A percentile compares a stretch with the other conserved stretches of the same genome.
phyloP scores from a whole-genome alignment of 1,140 invertebrate species.

The Bombus pyrosoma region DNA sequence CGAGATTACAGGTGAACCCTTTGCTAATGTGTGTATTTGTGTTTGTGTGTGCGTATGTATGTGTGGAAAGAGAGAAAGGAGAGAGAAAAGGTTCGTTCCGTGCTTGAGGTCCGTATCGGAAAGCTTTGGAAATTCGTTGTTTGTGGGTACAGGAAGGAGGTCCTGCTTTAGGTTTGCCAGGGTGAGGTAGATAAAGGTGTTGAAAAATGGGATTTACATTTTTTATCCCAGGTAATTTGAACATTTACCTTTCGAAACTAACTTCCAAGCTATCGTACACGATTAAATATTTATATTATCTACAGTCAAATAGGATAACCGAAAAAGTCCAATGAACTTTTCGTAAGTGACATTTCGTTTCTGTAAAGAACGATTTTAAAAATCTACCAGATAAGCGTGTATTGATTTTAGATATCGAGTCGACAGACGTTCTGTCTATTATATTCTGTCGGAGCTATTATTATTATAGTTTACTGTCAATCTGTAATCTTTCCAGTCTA shows the following conservation, averaged over 20 bases:
- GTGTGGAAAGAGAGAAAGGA: not conserved
- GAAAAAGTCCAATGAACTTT: too few species aligned
- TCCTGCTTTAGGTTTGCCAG: not conserved
- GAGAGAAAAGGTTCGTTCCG: not conserved
- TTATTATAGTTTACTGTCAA: too few species aligned
- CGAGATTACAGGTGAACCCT: constrained; percentile 46
- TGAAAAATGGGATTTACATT: not conserved
- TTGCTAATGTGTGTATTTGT: not conserved
- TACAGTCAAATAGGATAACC: too few species aligned
- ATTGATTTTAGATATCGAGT: too few species aligned
- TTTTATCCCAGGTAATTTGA: not conserved
- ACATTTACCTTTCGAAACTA: not conserved
- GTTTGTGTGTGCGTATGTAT: not conserved
- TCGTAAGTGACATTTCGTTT: too few species aligned
- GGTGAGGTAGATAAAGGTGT: not conserved
- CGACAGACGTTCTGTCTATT: too few species aligned
- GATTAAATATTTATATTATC: not conserved
- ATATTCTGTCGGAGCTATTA: too few species aligned
- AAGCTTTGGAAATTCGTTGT: not conserved
- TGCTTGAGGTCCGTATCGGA: not conserved
- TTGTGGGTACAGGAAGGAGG: not conserved
- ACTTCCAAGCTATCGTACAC: not conserved
- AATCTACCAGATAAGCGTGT: too few species aligned
- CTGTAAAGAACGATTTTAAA: too few species aligned
- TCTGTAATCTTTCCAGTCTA: too few species aligned